Evolutionary conservation across 2,888 invertebrate genomes (phyloP), one percentile per base, ranked within the genome.

Genomic region (Gymnoscelis rufifasciata): DNA sequence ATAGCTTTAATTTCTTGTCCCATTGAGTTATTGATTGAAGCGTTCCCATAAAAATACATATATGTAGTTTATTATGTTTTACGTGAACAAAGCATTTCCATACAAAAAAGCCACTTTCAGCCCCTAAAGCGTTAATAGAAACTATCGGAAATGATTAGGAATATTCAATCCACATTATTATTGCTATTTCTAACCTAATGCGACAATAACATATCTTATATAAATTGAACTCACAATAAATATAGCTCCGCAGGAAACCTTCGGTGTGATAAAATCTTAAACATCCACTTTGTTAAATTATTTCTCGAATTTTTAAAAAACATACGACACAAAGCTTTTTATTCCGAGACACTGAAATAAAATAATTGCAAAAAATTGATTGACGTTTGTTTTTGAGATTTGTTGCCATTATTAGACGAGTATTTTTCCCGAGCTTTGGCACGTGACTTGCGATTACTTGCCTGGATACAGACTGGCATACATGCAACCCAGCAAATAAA

Each of bases 121-220:
- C 84, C 83, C 75, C 77, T 66, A 71, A 78, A 71, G 60, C 68
- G 66, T 66, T 57, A 60, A 66, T 68, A 31, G 26, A 66, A 72
- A 70, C 62, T 70, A 73, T 71, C 60, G 60, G 65, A 72, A 73
- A 57, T 39, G 38, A 71, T 43, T 43, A 39, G 73, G 19, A 19
- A 79, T 40, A 43, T 10, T 40, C 71, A 83, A 76, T 80, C 83
- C 82, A 86, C 86, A 72, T 65, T 77, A 79, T 69, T 73, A 10
- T n/a, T 35, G 76, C 74, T 81, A 72, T 68, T 78, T 83, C 82
- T 87, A 87, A 87, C 87, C 86, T 87, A 82, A 3, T 33, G n/a
- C 1, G 14, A 75, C 70, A 74, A 67, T 63, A 70, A 66, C 71
- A 56, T 38, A 59, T 43, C 50, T 55, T 51, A 55, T 24, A 53